These are phyloP conservation scores for Apotomis capreana DNA, from an alignment of 2,888 invertebrate species.

Conservation along the genomic window DNA sequence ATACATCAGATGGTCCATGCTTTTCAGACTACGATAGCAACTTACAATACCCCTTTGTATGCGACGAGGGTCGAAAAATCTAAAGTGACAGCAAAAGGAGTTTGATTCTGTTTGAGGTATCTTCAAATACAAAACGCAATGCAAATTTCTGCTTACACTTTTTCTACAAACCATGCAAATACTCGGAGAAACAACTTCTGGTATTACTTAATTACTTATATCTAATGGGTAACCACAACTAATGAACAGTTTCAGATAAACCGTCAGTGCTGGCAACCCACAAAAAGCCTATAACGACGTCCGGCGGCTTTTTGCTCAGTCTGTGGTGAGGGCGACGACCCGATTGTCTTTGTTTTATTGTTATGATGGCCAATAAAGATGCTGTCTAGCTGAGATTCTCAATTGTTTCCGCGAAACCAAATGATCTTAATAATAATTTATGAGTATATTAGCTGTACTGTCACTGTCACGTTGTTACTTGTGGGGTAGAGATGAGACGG, in stretches of 20 bases:
- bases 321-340: slow-evolving; percentile 37
- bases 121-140: too few species aligned
- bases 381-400: slow-evolving; percentile 21
- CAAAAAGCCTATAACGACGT: slow-evolving; percentile 43
- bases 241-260: slow-evolving; percentile 38
- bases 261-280: slow-evolving; percentile 34
- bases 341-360: slow-evolving; percentile 31
- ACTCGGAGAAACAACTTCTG: slow-evolving; percentile 19
- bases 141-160: background rate
- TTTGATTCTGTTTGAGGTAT: too few species aligned
- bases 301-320: slow-evolving; percentile 38
- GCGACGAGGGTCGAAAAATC: too few species aligned
- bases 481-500: too few species aligned
- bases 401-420: slow-evolving; percentile 17
- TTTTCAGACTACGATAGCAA: too few species aligned
- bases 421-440: background rate
- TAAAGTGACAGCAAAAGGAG: too few species aligned
- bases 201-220: too few species aligned
- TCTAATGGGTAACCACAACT: slow-evolving; percentile 31
- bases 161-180: slow-evolving; percentile 20
- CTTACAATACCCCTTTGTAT: too few species aligned
- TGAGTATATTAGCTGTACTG: background rate
- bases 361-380: slow-evolving; percentile 23
- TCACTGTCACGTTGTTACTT: too few species aligned
- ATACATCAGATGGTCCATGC: too few species aligned